Percentiles rank a stretch among this genome's conserved stretches.
Evolutionary conservation across 2,888 invertebrate species (phyloP).

Genomic region (Cosmia trapezina): DNA sequence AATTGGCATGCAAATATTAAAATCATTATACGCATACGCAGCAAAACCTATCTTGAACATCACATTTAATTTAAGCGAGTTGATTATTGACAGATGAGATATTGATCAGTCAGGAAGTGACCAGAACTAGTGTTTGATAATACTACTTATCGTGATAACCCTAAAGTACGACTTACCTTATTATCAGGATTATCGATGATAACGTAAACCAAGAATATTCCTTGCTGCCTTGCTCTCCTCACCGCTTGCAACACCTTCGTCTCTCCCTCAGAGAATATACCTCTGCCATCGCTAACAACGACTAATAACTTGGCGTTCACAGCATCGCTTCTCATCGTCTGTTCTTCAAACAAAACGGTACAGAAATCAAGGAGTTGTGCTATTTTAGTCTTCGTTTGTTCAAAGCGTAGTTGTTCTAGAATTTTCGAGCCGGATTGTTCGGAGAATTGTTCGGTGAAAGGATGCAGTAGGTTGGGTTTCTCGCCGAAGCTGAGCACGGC

Average conservation of each 20-base stretch:
- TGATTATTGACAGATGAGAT: not conserved
- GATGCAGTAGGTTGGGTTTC: slow-evolving; percentile 95
- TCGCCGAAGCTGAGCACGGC: slow-evolving; percentile 98
- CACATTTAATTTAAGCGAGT: not conserved
- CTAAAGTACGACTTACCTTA: slow-evolving; percentile 90
- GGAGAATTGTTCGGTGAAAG: slow-evolving; percentile 96
- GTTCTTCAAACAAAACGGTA: slow-evolving; percentile 90
- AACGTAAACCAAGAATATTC: slow-evolving; percentile 98
- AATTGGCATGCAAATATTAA: too few species aligned
- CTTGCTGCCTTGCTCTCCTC: slow-evolving; percentile 94
- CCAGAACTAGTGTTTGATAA: not conserved
- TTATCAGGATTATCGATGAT: slow-evolving; percentile 98
- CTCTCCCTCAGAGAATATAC: slow-evolving; percentile 97
- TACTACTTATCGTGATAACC: not conserved
- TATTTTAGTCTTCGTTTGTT: slow-evolving; percentile 97
- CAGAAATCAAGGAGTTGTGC: slow-evolving; percentile 95
- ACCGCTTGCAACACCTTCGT: slow-evolving; percentile 94
- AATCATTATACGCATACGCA: too few species aligned
- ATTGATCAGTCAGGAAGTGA: not conserved
- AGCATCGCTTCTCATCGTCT: slow-evolving; percentile 87
- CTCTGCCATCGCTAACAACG: slow-evolving; percentile 98
- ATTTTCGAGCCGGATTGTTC: slow-evolving; percentile 96
- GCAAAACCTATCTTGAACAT: not conserved
- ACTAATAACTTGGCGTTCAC: slow-evolving; percentile 96
- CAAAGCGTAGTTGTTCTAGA: slow-evolving; percentile 95